phyloP scores from a whole-genome alignment of 2,113 vertebrate genomes.

The Ageneiosus marmoratus region DNA sequence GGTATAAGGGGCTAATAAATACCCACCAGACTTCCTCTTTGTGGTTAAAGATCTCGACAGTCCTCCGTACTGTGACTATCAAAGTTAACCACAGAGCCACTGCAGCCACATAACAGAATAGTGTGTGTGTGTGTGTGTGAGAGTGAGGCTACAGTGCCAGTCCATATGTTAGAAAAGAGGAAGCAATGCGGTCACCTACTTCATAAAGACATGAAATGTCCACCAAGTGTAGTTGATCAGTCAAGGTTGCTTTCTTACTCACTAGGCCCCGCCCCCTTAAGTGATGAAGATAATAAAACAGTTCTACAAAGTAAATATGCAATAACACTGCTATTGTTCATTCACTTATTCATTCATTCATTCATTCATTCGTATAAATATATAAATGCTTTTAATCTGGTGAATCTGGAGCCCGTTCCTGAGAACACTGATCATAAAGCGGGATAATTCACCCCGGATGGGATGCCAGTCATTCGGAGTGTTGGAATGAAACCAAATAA shows the following conservation, averaged over 20 bases:
- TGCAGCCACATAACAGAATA: not conserved
- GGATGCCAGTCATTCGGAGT: not conserved
- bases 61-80: not conserved
- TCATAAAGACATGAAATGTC: not conserved
- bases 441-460: not conserved
- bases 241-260: not conserved
- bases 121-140: not conserved
- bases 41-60: constrained; percentile 14
- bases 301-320: not conserved
- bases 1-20: constrained; percentile 29
- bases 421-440: not conserved
- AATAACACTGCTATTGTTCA: not conserved
- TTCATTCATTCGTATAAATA: not conserved
- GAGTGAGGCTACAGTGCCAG: not conserved
- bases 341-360: not conserved
- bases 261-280: not conserved
- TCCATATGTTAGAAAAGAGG: not conserved
- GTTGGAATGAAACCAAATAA: not conserved
- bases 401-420: not conserved
- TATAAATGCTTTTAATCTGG: not conserved
- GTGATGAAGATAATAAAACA: not conserved
- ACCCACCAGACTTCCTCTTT: constrained; percentile 6
- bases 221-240: not conserved
- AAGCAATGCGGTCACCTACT: not conserved
- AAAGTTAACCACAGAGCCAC: constrained; percentile 3